Conservation (phyloP, 2,797 vertebrate genomes). For the Pristis pectinata region DNA sequence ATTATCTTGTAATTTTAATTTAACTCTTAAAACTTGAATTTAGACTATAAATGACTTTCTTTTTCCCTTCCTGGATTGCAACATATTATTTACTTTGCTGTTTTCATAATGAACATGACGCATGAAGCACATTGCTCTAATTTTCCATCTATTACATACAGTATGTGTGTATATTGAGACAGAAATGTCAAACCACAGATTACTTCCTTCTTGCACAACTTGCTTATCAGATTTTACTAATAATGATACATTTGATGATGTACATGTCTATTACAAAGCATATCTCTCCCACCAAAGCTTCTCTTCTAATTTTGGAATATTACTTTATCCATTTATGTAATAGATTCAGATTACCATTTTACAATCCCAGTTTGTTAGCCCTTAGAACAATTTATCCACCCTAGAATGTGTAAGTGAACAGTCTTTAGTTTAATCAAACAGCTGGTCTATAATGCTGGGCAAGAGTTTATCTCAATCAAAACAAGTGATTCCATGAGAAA, state of each 20-base stretch:
- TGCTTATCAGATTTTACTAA: background rate
- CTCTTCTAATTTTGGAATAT: background rate
- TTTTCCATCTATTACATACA: background rate
- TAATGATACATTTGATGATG: background rate
- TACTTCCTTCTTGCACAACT: background rate
- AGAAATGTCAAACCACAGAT: background rate
- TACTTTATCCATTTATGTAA: background rate
- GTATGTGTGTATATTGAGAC: background rate
- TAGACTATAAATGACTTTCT: background rate
- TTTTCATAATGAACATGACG: background rate
- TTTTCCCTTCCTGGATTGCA: background rate
- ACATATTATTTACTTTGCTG: background rate
- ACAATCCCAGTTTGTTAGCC: background rate
- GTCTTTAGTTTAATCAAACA: background rate
- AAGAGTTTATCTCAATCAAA: too few species aligned
- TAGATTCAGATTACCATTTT: background rate
- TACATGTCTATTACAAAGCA: background rate
- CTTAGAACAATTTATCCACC: background rate
- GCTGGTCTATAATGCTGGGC: too few species aligned
- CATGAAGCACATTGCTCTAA: background rate
- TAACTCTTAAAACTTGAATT: background rate
- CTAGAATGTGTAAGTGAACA: background rate
- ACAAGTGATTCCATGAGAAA: too few species aligned
- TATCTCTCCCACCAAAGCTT: background rate
- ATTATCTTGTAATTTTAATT: background rate